These are phyloP conservation scores for Microcebus tavaratra DNA, from an alignment of 2,113 vertebrate genomes.

Conservation along the genomic window DNA sequence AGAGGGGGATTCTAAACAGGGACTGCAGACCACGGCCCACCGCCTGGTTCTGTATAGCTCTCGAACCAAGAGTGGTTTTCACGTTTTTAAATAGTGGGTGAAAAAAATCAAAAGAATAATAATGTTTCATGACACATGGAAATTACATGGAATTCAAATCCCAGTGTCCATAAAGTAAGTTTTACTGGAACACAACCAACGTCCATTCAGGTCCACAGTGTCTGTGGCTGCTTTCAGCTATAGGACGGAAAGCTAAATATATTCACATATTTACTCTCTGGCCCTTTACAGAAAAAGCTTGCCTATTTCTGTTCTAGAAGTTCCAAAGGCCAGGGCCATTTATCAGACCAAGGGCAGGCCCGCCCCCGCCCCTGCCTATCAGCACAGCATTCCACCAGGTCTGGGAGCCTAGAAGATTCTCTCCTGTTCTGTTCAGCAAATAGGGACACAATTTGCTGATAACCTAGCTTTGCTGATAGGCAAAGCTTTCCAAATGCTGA, in stretches of 20 bases:
- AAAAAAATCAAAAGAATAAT: background rate
- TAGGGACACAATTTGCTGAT: background rate
- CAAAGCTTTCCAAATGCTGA: background rate
- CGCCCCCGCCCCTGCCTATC: background rate
- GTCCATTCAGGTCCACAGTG: fast-evolving
- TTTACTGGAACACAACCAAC: background rate
- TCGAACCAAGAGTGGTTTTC: no score
- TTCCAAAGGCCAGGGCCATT: background rate
- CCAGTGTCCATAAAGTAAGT: background rate
- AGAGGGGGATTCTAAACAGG: background rate
- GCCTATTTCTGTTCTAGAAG: background rate
- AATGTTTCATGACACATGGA: background rate
- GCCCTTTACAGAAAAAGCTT: background rate
- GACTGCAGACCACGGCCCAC: background rate
- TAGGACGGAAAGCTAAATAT: background rate
- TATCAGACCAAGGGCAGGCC: background rate
- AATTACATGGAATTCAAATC: background rate
- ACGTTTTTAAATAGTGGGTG: background rate
- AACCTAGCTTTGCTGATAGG: background rate
- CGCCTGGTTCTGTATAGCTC: background rate
- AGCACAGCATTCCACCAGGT: background rate
- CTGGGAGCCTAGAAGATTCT: background rate
- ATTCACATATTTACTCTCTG: background rate
- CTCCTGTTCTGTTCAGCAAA: background rate
- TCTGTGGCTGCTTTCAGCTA: background rate